A percentile compares a stretch with the other conserved stretches of the same genome.
These are phyloP conservation scores for Capromys pilorides DNA, from an alignment of 2,797 vertebrate genomes.

Conservation along the genomic window DNA sequence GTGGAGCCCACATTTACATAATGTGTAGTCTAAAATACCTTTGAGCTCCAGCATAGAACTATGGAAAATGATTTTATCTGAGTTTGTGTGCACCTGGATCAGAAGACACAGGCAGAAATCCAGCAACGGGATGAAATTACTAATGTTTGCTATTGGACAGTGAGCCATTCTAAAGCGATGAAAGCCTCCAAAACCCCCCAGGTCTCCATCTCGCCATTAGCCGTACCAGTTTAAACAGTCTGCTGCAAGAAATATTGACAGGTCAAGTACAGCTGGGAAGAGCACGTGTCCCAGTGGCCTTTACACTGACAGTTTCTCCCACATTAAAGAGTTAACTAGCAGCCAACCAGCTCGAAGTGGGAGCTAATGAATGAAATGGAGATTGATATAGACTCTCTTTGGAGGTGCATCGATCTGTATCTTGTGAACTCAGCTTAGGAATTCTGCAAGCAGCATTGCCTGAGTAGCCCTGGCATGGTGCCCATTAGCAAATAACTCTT, in stretches of 20 bases:
- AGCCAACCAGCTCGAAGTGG: constrained; percentile 86
- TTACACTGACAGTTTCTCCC: constrained; percentile 89
- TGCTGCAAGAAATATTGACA: constrained; percentile 88
- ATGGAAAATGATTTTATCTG: constrained; percentile 82
- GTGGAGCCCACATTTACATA: constrained; percentile 74
- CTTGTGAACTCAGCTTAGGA: constrained; percentile 89
- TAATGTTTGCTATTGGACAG: constrained; percentile 83
- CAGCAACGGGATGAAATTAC: constrained; percentile 81
- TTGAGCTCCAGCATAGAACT: constrained; percentile 80
- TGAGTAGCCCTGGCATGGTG: constrained; percentile 88
- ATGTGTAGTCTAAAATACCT: constrained; percentile 81
- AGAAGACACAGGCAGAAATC: constrained; percentile 76
- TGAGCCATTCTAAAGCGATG: constrained; percentile 85
- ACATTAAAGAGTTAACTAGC: constrained; percentile 92
- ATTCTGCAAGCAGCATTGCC: constrained; percentile 88
- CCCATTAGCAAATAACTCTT: constrained; percentile 90
- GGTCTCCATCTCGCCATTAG: constrained; percentile 87
- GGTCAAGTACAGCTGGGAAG: constrained; percentile 88
- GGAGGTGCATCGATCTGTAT: constrained; percentile 90
- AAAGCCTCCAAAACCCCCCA: constrained; percentile 84
- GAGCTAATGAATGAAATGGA: constrained; percentile 92
- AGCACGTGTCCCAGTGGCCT: constrained; percentile 87
- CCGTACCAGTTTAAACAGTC: constrained; percentile 86
- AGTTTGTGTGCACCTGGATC: constrained; percentile 75
- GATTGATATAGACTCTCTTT: constrained; percentile 91